Percentiles rank a stretch among this genome's conserved stretches.
Evolutionary conservation across 2,888 invertebrate species (phyloP).

Genomic region (Eubasilissa splendida): DNA sequence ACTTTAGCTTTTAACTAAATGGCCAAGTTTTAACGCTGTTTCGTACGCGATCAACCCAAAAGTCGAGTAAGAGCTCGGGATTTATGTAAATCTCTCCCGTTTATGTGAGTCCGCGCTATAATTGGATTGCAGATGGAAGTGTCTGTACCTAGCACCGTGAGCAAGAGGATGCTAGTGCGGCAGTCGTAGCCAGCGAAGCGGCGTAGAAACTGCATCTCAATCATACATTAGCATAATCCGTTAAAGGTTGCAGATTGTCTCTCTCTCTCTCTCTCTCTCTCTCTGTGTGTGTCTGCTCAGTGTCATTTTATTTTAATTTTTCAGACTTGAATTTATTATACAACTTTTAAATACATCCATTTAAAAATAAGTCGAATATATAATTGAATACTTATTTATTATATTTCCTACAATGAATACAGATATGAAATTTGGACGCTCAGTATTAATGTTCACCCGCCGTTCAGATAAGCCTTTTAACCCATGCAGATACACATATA

Average conservation of each 20-base stretch:
- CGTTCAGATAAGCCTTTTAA: too few relatives aligned
- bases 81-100: constrained; percentile 36
- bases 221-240: constrained; percentile 21
- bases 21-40: constrained; percentile 45
- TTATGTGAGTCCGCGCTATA: constrained; percentile 45
- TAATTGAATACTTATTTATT: too few relatives aligned
- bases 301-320: too few relatives aligned
- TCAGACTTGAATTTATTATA: too few relatives aligned
- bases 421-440: too few relatives aligned
- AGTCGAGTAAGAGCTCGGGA: constrained; percentile 17
- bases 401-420: too few relatives aligned
- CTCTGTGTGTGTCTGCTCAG: too few relatives aligned
- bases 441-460: too few relatives aligned
- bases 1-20: constrained; percentile 23
- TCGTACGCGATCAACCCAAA: constrained; percentile 40
- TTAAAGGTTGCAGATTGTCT: constrained; percentile 8
- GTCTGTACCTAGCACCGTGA: neutral
- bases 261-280: too few relatives aligned
- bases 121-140: constrained; percentile 55
- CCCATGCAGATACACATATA: too few relatives aligned
- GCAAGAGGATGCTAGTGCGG: neutral
- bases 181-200: neutral
- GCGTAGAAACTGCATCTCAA: constrained; percentile 6
- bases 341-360: too few relatives aligned
- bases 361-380: too few relatives aligned